Evolutionary conservation across 2,113 vertebrate genomes (phyloP), one percentile per base, ranked within the genome.

Genomic region (Pachypanchax playfairii): DNA sequence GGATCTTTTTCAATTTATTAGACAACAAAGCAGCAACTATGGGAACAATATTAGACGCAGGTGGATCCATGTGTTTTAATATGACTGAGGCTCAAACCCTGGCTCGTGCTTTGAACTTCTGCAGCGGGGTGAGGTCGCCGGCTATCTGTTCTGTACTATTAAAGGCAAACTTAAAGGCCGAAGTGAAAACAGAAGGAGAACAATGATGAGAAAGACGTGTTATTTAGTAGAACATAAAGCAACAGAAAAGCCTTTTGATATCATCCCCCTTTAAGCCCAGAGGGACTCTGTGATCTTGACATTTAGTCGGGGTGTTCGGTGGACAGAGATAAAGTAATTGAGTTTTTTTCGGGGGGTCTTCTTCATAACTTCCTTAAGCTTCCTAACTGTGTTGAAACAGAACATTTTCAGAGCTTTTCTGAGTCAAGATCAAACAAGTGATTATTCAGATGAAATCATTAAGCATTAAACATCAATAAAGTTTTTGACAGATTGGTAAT

Each of bases 271-370:
- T 90, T 88, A 86, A 87, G 85, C 80, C 89, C 84, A 75, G 83
- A 80, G 84, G 87, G 75, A 86, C 35, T 80, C 85, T 91, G 77
- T 90, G 91, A 91, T 92, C 90, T 91, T 93, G 92, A 92, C 90
- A 93, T 92, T 93, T 92, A 85, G 82, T 88, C 84, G 25, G 81
- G 82, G 80, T 85, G 80, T 88, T 89, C 77, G 73, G 85, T 84
- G 83, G 72, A 68, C 73, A 77, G 65, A 82, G 85, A 92, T 91
- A 89, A 88, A 88, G 88, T 89, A 89, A 89, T 86, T 82, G 75
- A 85, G 82, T 50, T 82, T 51, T 79, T 72, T 51, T n/a, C n/a
- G n/a, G 4, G 33, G 33, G 56, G 46, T 73, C 59, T 74, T 72
- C 79, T 81, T 42, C 70, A 44, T 76, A 82, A 84, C 79, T 56